Evolutionary conservation across 92 coral and sea anemone genomes (phyloP), one percentile per base, ranked within the genome.

Genomic region (Diadumene lineata): DNA sequence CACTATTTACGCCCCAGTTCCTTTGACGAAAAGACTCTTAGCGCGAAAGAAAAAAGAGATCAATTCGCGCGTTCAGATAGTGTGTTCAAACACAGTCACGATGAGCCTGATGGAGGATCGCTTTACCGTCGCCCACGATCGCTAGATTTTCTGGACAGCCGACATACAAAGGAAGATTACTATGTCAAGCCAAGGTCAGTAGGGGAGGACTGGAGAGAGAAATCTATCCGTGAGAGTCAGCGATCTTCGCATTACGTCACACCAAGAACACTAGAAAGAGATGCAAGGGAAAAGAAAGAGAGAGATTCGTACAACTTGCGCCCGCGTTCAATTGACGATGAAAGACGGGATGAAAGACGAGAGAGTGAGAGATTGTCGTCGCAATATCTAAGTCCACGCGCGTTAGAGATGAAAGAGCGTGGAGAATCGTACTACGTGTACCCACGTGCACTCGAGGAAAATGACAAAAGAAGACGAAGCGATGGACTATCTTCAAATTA

Each of bases 231-330:
- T n/a, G 66, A 64, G 13, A 34, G 72, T 18, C 72, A 34, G 53
- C 72, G 27, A 17, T 66, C 72, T 2, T 66, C 72, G 21, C 26
- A 60, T 32, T 69, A 44, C 28, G 56, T 69, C 13, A 29, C 34
- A 13, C 74, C 74, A 34, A 32, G 74, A 0, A 22, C 34, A 13
- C 38, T 69, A 27, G 62, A 69, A 50, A 44, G 32, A 46, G 62
- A 69, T 3, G 74, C n/a, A n/a, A n/a, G n/a, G n/a, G n/a, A n/a
- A n/a, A n/a, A 48, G 22, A 34, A 21, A 55, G 17, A 48, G 22
- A 34, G 33, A 55, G 17, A 30, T 26, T 70, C 75, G n/a, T 34
- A 51, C 60, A 51, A 70, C 38, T 63, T 70, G 50, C 75, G 75
- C 24, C 75, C 75, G 30, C 64, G 75, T 17, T 70, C 75, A 70